phyloP scores from a whole-genome alignment of 2,888 invertebrate species.

The Ecliptopera silaceata region DNA sequence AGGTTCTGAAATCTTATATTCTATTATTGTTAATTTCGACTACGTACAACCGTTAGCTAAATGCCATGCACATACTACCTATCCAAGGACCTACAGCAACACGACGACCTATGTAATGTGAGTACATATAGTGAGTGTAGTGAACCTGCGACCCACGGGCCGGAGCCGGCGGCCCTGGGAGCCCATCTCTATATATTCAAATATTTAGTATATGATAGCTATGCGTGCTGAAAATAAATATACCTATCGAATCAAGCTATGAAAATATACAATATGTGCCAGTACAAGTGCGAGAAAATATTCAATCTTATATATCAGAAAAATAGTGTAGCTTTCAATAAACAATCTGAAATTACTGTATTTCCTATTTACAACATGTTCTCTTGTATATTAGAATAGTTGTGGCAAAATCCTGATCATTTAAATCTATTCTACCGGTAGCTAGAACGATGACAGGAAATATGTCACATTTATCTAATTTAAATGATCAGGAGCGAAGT shows the following conservation, averaged over 20 bases:
- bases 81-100: constrained; percentile 72
- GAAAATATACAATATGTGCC: constrained; percentile 74
- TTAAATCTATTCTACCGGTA: constrained; percentile 20
- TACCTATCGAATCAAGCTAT: constrained; percentile 69
- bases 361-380: constrained; percentile 68
- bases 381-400: constrained; percentile 65
- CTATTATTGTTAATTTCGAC: constrained; percentile 78
- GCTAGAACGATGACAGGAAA: constrained; percentile 9
- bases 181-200: constrained; percentile 49
- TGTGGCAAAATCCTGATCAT: constrained; percentile 38
- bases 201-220: constrained; percentile 47
- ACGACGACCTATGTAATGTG: constrained; percentile 69
- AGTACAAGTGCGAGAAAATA: constrained; percentile 73
- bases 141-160: constrained; percentile 53
- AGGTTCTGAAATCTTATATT: constrained; percentile 47
- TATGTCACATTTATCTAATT: constrained; percentile 12
- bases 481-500: constrained; percentile 39
- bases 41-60: constrained; percentile 79
- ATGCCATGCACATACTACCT: constrained; percentile 77
- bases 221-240: constrained; percentile 69
- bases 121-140: constrained; percentile 34
- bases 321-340: constrained; percentile 74
- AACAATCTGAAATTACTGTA: constrained; percentile 74
- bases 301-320: constrained; percentile 70
- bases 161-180: constrained; percentile 34